A percentile compares a stretch with the other conserved stretches of the same genome.
phyloP scores from a whole-genome alignment of 2,888 invertebrate genomes.

The Acleris literana region DNA sequence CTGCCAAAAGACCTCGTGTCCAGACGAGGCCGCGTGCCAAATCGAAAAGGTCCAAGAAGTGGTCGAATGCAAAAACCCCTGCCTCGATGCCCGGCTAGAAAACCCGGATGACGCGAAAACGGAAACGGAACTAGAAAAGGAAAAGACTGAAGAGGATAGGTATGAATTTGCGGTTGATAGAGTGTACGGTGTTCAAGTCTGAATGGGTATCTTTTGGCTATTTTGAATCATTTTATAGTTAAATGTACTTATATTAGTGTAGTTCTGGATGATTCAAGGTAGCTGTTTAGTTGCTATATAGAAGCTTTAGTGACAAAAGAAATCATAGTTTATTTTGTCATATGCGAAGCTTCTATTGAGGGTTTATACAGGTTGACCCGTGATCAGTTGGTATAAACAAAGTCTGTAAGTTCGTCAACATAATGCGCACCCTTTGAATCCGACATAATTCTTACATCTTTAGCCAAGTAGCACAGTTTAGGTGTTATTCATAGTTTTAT shows the following conservation, averaged over 20 bases:
- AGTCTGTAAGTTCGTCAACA: too few relatives aligned
- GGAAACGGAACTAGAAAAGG: conserved; percentile 66
- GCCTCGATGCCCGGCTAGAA: conserved; percentile 46
- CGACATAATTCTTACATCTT: too few relatives aligned
- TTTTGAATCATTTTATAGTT: conserved; percentile 36
- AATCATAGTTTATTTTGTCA: not conserved
- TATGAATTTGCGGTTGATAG: conserved; percentile 93
- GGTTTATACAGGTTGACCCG: not conserved
- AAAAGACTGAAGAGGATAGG: conserved; percentile 82
- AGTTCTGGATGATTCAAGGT: conserved; percentile 7
- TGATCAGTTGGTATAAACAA: not conserved
- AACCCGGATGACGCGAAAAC: conserved; percentile 50
- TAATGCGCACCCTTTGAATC: too few relatives aligned
- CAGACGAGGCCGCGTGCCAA: not conserved
- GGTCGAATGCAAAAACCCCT: conserved; percentile 72
- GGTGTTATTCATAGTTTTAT: too few relatives aligned
- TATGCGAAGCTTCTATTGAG: too few relatives aligned
- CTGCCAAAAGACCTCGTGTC: conserved; percentile 12
- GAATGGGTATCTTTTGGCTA: conserved; percentile 55
- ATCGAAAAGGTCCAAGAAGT: conserved; percentile 40
- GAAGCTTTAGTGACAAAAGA: not conserved
- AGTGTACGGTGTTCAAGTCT: conserved; percentile 93
- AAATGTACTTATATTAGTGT: conserved; percentile 11
- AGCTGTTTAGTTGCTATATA: conserved; percentile 2
- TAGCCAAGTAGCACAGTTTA: too few relatives aligned